Evolutionary conservation across 2,888 invertebrate species (phyloP).

Genomic region (Epinotia bilunana): DNA sequence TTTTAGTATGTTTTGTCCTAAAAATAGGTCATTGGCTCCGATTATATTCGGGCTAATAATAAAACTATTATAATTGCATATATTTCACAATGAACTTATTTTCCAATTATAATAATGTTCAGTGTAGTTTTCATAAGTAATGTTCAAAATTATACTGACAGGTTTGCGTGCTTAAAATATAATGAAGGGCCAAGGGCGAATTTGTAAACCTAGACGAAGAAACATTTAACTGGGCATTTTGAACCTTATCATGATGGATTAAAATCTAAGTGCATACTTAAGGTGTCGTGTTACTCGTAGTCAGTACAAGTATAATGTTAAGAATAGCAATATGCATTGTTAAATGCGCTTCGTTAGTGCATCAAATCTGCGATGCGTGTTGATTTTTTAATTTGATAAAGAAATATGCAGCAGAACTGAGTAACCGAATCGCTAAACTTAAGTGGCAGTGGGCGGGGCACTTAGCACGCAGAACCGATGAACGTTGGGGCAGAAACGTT

Average conservation of each 20-base stretch:
- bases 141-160: not conserved
- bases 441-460: no score
- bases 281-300: not conserved
- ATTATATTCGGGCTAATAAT: not conserved
- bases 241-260: not conserved
- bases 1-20: no score
- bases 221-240: not conserved
- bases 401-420: no score
- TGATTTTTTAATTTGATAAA: no score
- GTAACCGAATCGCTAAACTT: no score
- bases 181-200: conserved; percentile 1
- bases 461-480: no score
- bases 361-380: not conserved
- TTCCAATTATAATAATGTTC: not conserved
- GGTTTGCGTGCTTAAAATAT: conserved; percentile 11
- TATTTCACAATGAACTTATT: no score
- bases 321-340: not conserved
- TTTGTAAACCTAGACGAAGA: not conserved
- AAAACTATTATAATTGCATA: not conserved
- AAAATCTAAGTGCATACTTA: not conserved
- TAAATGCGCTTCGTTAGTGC: no score
- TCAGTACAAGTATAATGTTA: not conserved
- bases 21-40: not conserved
- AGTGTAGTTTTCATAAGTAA: not conserved
- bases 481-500: no score